phyloP scores from a whole-genome alignment of 1,140 invertebrate genomes.

The Pachypeltis micranthus region DNA sequence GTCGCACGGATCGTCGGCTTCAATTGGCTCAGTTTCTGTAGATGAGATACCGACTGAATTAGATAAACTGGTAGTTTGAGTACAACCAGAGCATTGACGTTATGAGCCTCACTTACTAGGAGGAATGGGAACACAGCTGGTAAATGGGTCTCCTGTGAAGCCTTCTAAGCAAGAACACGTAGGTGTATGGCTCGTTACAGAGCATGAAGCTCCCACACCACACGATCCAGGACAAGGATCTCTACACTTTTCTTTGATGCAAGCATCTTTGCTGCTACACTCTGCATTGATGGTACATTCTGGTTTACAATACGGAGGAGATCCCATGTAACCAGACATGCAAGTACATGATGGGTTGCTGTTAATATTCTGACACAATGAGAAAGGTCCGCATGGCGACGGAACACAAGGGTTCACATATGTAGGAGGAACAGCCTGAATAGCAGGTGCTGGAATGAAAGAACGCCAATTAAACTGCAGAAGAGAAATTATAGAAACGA shows the following conservation, averaged over 20 bases:
- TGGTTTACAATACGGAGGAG: slow-evolving; percentile 48
- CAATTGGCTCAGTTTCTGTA: slow-evolving; percentile 17
- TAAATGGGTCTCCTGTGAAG: slow-evolving; percentile 45
- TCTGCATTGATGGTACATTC: slow-evolving; percentile 53
- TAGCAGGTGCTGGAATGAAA: slow-evolving; percentile 20
- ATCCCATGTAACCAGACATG: slow-evolving; percentile 42
- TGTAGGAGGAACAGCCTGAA: slow-evolving; percentile 14
- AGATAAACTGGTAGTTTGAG: background rate
- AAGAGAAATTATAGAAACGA: background rate
- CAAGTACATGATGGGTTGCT: slow-evolving; percentile 50
- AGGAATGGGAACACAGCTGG: slow-evolving; percentile 37
- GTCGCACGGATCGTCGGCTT: slow-evolving; percentile 33
- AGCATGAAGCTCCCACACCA: slow-evolving; percentile 46
- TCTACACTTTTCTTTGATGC: slow-evolving; percentile 54
- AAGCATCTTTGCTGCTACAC: slow-evolving; percentile 54
- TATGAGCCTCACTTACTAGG: slow-evolving; percentile 25
- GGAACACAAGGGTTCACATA: slow-evolving; percentile 49
- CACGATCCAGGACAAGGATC: slow-evolving; percentile 59
- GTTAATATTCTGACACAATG: slow-evolving; percentile 45
- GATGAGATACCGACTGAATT: slow-evolving; percentile 20
- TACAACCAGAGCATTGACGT: background rate
- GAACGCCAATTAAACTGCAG: background rate
- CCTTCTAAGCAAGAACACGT: slow-evolving; percentile 41
- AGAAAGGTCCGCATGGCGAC: slow-evolving; percentile 55
- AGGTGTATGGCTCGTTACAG: slow-evolving; percentile 41